Conservation (phyloP, 2,888 invertebrate genomes). For the Eupithecia insigniata region DNA sequence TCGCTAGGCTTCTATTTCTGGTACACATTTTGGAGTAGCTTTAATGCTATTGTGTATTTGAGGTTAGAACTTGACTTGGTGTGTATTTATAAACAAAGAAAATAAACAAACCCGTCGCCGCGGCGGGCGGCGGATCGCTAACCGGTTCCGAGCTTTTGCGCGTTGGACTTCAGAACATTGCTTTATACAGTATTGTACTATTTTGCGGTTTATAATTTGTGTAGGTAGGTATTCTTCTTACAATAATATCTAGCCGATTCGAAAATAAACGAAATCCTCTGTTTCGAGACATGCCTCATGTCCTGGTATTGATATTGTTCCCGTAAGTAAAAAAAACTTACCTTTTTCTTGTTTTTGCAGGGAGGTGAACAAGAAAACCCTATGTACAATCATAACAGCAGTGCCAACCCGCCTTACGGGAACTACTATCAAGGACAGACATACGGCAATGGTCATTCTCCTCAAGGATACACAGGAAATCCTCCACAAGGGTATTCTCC, state of each 20-base stretch:
- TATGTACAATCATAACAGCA: constrained; percentile 77
- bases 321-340: background rate
- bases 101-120: constrained; percentile 21
- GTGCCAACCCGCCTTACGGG: constrained; percentile 72
- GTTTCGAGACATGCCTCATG: background rate
- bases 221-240: no score
- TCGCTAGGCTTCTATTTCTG: constrained; percentile 2
- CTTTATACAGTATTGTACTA: background rate
- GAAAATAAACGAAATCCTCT: background rate
- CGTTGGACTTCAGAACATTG: background rate
- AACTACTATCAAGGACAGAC: constrained; percentile 79
- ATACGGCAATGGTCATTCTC: constrained; percentile 79
- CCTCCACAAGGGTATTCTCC: constrained; percentile 75
- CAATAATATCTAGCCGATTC: background rate
- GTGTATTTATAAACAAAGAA: constrained; percentile 38
- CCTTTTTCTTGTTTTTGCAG: constrained; percentile 53
- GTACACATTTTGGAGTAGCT: constrained; percentile 8
- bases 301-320: background rate
- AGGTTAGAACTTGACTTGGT: constrained; percentile 44
- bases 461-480: constrained; percentile 73
- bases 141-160: constrained; percentile 4
- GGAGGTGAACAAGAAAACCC: constrained; percentile 79
- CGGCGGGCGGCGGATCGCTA: background rate
- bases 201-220: background rate
- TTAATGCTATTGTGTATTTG: constrained; percentile 42